A percentile compares a stretch with the other conserved stretches of the same genome.
phyloP scores from a whole-genome alignment of 2,797 vertebrate species.

The Toxotes lorentzi region DNA sequence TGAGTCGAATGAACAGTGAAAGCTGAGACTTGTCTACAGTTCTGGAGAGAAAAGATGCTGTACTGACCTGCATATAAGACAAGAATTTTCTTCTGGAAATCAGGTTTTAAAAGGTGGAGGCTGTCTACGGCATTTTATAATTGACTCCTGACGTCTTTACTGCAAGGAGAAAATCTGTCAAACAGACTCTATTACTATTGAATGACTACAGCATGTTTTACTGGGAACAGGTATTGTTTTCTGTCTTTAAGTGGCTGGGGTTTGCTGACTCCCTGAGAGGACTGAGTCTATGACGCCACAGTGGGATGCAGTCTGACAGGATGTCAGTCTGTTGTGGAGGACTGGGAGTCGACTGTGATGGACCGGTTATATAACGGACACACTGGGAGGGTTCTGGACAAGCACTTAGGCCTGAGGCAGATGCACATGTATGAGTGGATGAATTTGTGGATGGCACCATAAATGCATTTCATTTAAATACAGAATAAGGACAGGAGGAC shows the following conservation, averaged over 20 bases:
- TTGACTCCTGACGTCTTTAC: no score
- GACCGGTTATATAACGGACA: conserved; percentile 14
- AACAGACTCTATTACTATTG: no score
- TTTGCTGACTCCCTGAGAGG: conserved; percentile 2
- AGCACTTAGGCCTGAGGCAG: neutral
- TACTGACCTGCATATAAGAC: no score
- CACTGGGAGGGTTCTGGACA: conserved; percentile 6
- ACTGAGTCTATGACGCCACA: neutral
- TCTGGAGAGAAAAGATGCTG: neutral
- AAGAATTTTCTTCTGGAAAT: no score
- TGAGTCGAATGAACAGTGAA: no score
- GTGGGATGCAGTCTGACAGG: conserved; percentile 1
- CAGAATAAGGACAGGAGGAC: neutral
- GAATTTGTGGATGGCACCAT: neutral
- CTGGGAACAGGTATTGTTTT: no score
- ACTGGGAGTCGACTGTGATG: neutral
- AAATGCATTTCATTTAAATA: conserved; percentile 4
- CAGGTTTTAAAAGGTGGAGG: no score
- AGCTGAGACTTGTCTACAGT: no score
- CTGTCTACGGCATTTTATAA: no score
- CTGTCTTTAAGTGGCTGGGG: neutral
- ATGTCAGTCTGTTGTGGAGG: conserved; percentile 14
- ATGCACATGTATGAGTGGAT: neutral
- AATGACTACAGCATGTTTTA: no score
- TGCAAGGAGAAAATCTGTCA: no score